phyloP scores from a whole-genome alignment of 2,113 vertebrate species.

The Tauraco erythrolophus region DNA sequence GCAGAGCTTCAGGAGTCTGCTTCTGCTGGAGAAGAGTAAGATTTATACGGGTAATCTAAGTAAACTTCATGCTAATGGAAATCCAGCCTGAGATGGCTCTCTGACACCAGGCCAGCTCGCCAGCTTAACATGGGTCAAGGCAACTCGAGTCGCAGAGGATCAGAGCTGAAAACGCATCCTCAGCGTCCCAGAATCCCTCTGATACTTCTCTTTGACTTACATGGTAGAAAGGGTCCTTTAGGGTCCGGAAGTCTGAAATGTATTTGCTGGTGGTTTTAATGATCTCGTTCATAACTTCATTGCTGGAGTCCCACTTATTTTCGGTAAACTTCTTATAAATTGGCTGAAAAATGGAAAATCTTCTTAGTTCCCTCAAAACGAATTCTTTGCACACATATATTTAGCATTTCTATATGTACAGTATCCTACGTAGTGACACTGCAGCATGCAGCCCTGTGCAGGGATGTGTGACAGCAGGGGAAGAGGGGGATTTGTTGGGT shows the following conservation, averaged over 20 bases:
- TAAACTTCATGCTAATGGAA: not conserved
- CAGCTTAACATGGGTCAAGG: fast-evolving
- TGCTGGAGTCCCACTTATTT: conserved; percentile 74
- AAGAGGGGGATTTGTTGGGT: not conserved
- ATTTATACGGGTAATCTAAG: not conserved
- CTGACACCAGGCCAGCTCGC: not conserved
- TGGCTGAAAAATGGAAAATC: conserved; percentile 64
- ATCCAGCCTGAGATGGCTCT: not conserved
- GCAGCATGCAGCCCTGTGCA: fast-evolving
- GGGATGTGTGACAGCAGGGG: not conserved
- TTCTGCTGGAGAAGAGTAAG: not conserved
- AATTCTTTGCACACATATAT: not conserved
- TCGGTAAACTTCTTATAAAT: conserved; percentile 81
- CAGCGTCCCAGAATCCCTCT: not conserved
- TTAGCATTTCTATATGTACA: not conserved
- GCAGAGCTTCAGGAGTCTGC: not conserved
- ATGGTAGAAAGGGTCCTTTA: conserved; percentile 75
- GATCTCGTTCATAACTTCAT: conserved; percentile 73
- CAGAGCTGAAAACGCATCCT: not conserved
- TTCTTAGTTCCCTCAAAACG: not conserved
- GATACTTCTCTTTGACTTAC: conserved; percentile 60
- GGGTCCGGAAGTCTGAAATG: conserved; percentile 66
- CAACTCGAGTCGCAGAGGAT: not conserved
- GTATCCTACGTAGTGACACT: fast-evolving
- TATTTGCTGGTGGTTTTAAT: conserved; percentile 57